Evolutionary conservation across 2,888 invertebrate genomes (phyloP), one percentile per base, ranked within the genome.

Genomic region (Chaetoderma sp.): DNA sequence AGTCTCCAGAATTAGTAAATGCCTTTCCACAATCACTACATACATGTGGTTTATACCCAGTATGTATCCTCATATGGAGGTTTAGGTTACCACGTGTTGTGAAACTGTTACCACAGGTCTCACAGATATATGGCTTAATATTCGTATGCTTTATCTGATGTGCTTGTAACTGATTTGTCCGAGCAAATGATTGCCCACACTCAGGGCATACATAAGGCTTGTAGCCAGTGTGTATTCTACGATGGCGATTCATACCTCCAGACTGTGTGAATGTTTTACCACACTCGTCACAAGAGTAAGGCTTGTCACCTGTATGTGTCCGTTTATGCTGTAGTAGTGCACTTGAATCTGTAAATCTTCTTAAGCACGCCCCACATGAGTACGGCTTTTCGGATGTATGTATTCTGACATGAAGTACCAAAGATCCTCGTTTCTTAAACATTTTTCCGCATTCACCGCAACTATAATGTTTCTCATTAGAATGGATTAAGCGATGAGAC

Each of bases 1-100:
- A 42, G 13, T 18, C 16, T 13, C n/a, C 21, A 3, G 45, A 42
- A 23, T 52, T 23, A 36, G 25, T 23, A 52, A 33, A 52, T 1
- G 25, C 21, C n/a, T 60, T 52, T 4, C 28, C 60, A 52, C 52
- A 60, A 1, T 36, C 18, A 63, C 13, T 23, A 49, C 56, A 56
- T 5, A 23, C 25, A 16, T 30, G 56, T 4, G 49, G 49, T 23
- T 47, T 8, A 25, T 47, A 21, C 13, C 49, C 49, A 2, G 49
- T 47, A 27, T 47, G 49, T 4, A 27, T 18, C 23, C 21, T 3
- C 13, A 13, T 25, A 21, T 47, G 49, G 4, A 21, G 21, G 3
- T 47, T 21, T 27, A 47, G 4, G 4, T 8, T 23, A 27, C 4
- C 3, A 21, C 18, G 49, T 13, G 2, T 3, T 2, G n/a, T 6